phyloP scores from a whole-genome alignment of 2,888 invertebrate species.

The Charanyca ferruginea region DNA sequence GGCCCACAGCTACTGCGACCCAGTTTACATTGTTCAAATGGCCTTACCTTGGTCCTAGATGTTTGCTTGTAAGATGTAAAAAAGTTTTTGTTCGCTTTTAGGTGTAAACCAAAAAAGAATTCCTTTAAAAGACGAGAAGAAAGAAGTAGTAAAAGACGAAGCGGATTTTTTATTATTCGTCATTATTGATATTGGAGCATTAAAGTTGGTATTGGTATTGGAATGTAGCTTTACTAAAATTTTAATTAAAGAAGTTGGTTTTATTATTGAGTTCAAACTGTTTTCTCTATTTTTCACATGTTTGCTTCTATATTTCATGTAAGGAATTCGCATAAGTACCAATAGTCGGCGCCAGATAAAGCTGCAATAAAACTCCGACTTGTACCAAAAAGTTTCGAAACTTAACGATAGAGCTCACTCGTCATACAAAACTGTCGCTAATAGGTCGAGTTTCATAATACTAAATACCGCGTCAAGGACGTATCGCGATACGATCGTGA shows the following conservation, averaged over 20 bases:
- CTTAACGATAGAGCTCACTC: too few species aligned
- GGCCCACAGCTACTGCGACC: conserved; percentile 54
- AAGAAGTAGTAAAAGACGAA: not conserved
- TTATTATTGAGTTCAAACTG: not conserved
- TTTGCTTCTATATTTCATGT: too few species aligned
- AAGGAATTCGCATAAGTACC: too few species aligned
- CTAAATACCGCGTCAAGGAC: too few species aligned
- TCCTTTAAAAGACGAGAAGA: not conserved
- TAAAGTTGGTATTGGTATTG: conserved; percentile 1
- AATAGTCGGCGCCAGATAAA: too few species aligned
- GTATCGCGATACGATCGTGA: too few species aligned
- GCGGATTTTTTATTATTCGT: not conserved
- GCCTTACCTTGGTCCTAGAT: conserved; percentile 40
- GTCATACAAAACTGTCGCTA: too few species aligned
- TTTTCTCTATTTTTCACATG: not conserved
- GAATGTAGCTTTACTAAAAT: conserved; percentile 2
- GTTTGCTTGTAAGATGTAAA: conserved; percentile 41
- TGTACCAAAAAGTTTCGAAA: too few species aligned
- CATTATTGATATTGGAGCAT: not conserved
- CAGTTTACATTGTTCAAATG: conserved; percentile 55
- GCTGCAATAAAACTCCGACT: too few species aligned
- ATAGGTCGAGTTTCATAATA: too few species aligned
- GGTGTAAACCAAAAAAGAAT: conserved; percentile 17
- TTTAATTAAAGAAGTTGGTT: not conserved
- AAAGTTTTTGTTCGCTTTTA: conserved; percentile 37